Conservation (phyloP, 2,797 vertebrate genomes). For the Muscicapa comitata region DNA sequence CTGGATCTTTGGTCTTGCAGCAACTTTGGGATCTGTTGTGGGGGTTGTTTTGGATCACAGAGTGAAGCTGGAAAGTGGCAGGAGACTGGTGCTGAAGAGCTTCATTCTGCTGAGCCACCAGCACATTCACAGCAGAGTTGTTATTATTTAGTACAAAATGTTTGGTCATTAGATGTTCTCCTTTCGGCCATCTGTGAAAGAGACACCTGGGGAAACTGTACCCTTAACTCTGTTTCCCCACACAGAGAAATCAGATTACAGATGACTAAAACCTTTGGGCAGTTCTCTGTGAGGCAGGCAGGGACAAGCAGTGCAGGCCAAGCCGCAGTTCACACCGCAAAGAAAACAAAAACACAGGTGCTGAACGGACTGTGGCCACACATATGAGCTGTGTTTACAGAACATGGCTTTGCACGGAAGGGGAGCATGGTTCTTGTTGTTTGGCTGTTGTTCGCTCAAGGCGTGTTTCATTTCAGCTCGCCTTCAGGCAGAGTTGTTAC, state of each 20-base stretch:
- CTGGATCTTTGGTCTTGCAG: background rate
- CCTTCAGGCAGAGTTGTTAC: slow-evolving; percentile 10
- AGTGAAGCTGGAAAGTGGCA: background rate
- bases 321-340: slow-evolving; percentile 60
- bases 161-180: background rate
- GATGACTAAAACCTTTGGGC: slow-evolving; percentile 27
- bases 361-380: slow-evolving; percentile 40
- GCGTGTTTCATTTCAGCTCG: slow-evolving; percentile 37
- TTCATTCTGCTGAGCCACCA: background rate
- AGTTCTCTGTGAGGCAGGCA: slow-evolving; percentile 64
- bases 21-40: background rate
- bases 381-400: slow-evolving; percentile 51
- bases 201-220: background rate
- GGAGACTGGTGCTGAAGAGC: background rate
- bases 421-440: slow-evolving; percentile 28
- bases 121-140: background rate
- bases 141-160: background rate
- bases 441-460: slow-evolving; percentile 28
- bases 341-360: slow-evolving; percentile 79
- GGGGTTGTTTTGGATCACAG: background rate
- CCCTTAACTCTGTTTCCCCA: background rate
- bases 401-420: slow-evolving; percentile 61
- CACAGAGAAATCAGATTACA: slow-evolving; percentile 10
- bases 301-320: slow-evolving; percentile 61
- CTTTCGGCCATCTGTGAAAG: background rate